Percentiles rank a stretch among this genome's conserved stretches.
Evolutionary conservation across 2,797 vertebrate species (phyloP).

Genomic region (Spondyliosoma cantharus): DNA sequence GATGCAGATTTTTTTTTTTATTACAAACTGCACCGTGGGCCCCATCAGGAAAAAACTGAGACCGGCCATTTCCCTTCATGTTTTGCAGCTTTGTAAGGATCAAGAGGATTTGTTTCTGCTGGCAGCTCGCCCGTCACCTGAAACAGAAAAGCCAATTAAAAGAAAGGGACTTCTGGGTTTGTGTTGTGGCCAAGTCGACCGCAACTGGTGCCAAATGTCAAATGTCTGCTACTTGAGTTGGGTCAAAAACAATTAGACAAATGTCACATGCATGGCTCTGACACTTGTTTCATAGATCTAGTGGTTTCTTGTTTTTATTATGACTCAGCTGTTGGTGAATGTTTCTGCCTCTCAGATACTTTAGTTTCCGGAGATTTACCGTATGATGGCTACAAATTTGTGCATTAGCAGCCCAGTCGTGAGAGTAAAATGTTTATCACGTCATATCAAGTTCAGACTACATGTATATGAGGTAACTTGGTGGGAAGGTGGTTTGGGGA

Average conservation of each 20-base stretch:
- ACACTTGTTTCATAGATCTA: background rate
- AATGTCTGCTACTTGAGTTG: conserved; percentile 36
- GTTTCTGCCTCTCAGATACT: background rate
- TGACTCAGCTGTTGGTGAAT: background rate
- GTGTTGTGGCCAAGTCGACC: conserved; percentile 26
- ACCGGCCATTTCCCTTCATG: conserved; percentile 56
- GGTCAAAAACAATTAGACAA: conserved; percentile 35
- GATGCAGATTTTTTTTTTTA: conserved; percentile 59
- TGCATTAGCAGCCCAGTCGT: too few relatives aligned
- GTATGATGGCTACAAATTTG: too few relatives aligned
- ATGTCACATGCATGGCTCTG: conserved; percentile 6
- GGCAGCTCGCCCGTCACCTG: conserved; percentile 74
- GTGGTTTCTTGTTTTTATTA: background rate
- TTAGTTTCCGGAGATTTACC: background rate
- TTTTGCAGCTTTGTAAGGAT: conserved; percentile 75
- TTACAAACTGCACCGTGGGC: conserved; percentile 51
- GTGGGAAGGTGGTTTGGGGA: too few relatives aligned
- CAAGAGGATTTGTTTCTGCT: conserved; percentile 78
- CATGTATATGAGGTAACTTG: too few relatives aligned
- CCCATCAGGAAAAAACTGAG: conserved; percentile 32
- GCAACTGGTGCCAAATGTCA: conserved; percentile 44
- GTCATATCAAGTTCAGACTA: too few relatives aligned
- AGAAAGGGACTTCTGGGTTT: conserved; percentile 38
- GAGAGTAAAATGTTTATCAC: too few relatives aligned
- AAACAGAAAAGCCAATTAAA: conserved; percentile 60